Evolutionary conservation across 2,888 invertebrate species (phyloP).

Genomic region (Lottia gigantea): DNA sequence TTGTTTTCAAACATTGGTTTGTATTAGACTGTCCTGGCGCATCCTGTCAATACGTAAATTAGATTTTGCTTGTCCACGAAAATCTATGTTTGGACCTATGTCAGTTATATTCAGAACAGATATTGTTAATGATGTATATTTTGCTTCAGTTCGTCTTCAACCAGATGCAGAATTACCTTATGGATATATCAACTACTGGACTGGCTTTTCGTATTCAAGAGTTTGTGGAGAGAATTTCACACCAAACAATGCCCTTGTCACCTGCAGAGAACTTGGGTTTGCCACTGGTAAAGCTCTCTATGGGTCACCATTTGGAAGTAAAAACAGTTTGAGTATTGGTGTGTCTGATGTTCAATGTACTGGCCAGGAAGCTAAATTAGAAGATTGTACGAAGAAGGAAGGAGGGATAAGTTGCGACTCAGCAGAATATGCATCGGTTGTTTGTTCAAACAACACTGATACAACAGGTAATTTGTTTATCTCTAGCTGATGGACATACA

Average conservation of each 20-base stretch:
- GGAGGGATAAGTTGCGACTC: constrained; percentile 29
- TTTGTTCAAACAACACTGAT: constrained; percentile 38
- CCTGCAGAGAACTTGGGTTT: constrained; percentile 69
- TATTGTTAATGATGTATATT: too few relatives aligned
- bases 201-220: constrained; percentile 32
- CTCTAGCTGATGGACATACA: too few relatives aligned
- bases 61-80: too few relatives aligned
- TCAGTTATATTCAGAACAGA: too few relatives aligned
- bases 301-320: constrained; percentile 43
- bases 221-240: constrained; percentile 83
- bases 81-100: too few relatives aligned
- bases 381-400: constrained; percentile 33
- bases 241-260: constrained; percentile 72
- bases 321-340: constrained; percentile 30
- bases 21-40: too few relatives aligned
- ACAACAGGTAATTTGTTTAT: constrained; percentile 3
- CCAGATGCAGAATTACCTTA: constrained; percentile 37
- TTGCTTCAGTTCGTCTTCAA: constrained; percentile 32
- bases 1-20: too few relatives aligned
- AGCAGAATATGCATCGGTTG: constrained; percentile 50
- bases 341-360: constrained; percentile 70
- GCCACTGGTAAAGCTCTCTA: constrained; percentile 40
- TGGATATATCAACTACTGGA: constrained; percentile 42
- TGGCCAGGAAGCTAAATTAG: constrained; percentile 40
- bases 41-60: too few relatives aligned